Percentiles rank a stretch among this genome's conserved stretches.
Conservation (phyloP, 2,797 vertebrate species). For the Danionella dracula region DNA sequence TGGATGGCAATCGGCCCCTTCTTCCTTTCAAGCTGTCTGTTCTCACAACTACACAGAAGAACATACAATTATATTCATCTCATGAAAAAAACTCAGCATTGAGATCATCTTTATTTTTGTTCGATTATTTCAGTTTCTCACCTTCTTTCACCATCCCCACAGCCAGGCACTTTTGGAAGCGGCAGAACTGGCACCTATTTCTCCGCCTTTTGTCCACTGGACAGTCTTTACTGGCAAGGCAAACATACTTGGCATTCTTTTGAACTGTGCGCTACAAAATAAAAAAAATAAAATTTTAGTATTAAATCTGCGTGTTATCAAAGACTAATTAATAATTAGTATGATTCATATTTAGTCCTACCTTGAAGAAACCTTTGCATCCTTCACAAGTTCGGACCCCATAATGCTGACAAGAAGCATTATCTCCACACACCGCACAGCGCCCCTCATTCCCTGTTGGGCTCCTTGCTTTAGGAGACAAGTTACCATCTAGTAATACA, state of each 20-base stretch:
- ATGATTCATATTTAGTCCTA: slow-evolving; percentile 34
- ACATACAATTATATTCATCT: not conserved
- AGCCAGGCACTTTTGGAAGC: slow-evolving; percentile 94
- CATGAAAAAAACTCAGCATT: not conserved
- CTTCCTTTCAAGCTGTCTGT: slow-evolving; percentile 90
- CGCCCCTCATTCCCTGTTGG: slow-evolving; percentile 83
- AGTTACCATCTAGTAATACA: slow-evolving; percentile 76
- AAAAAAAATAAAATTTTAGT: too few species aligned
- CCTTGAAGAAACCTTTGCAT: slow-evolving; percentile 97
- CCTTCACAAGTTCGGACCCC: slow-evolving; percentile 93
- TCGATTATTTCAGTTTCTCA: too few species aligned
- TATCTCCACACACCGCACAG: slow-evolving; percentile 94
- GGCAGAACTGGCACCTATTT: slow-evolving; percentile 93
- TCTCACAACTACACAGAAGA: slow-evolving; percentile 78
- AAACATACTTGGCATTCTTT: slow-evolving; percentile 96
- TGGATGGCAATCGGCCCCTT: slow-evolving; percentile 90
- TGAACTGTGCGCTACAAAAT: slow-evolving; percentile 90
- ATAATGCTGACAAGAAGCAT: slow-evolving; percentile 94
- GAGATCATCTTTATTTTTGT: too few species aligned
- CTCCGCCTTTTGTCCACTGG: slow-evolving; percentile 92
- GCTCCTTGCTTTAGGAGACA: slow-evolving; percentile 72
- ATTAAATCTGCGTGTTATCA: too few species aligned
- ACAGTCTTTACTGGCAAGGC: slow-evolving; percentile 90
- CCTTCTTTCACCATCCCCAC: slow-evolving; percentile 98
- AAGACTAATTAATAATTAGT: not conserved